These are phyloP conservation scores for Apodemus agrarius DNA, from an alignment of 2,797 vertebrate species.

Conservation along the genomic window DNA sequence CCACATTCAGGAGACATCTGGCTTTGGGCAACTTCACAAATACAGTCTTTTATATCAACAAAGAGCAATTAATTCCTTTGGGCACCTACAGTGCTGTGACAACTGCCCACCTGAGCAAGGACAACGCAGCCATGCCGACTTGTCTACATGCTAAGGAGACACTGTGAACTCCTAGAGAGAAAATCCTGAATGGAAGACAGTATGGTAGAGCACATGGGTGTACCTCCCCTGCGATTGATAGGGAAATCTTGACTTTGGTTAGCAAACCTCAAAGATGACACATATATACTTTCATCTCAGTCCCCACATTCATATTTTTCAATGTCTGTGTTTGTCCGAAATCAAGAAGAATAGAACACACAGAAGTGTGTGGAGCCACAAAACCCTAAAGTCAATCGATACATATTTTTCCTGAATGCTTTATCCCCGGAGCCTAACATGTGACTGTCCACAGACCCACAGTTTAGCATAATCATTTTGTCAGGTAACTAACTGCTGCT, in stretches of 20 bases:
- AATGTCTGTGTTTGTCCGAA: background rate
- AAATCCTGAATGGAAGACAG: background rate
- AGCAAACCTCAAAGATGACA: constrained; percentile 54
- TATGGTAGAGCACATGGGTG: rapidly evolving
- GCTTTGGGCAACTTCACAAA: background rate
- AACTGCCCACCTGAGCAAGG: background rate
- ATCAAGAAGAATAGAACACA: background rate
- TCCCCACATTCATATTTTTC: background rate
- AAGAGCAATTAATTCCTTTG: no score
- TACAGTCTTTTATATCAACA: background rate
- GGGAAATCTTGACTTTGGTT: constrained; percentile 56
- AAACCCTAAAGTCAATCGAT: background rate
- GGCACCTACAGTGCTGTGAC: background rate
- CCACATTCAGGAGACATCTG: background rate
- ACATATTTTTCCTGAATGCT: background rate
- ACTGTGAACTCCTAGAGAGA: background rate
- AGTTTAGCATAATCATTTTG: constrained; percentile 50
- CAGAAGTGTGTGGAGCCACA: background rate
- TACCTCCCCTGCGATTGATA: background rate
- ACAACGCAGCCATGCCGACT: background rate
- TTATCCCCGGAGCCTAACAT: background rate
- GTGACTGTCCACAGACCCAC: background rate
- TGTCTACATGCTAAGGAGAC: constrained; percentile 60
- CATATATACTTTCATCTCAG: background rate
- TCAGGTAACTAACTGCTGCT: constrained; percentile 69